Percentiles rank a stretch among this genome's conserved stretches.
phyloP scores from a whole-genome alignment of 2,888 invertebrate species.

The Drosophila ezoana region DNA sequence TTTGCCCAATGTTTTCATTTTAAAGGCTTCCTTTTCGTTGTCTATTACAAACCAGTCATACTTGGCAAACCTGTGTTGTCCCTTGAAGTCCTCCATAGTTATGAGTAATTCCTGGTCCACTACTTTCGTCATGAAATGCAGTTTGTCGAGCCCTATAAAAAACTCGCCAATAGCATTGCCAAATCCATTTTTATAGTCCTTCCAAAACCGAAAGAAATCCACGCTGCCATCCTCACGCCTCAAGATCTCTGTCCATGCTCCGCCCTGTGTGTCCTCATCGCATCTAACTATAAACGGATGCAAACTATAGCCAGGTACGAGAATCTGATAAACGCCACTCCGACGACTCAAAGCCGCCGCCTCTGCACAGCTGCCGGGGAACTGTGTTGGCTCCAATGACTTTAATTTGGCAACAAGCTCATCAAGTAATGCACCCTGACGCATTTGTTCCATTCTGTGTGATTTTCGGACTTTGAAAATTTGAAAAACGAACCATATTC shows the following conservation, averaged over 20 bases:
- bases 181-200: conserved; percentile 87
- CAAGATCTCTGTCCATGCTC: conserved; percentile 90
- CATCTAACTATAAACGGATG: conserved; percentile 87
- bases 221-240: conserved; percentile 88
- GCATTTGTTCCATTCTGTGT: conserved; percentile 18
- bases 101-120: conserved; percentile 87
- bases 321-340: conserved; percentile 81
- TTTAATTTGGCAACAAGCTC: conserved; percentile 11
- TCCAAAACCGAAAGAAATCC: conserved; percentile 88
- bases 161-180: conserved; percentile 90
- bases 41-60: conserved; percentile 89
- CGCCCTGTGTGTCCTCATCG: conserved; percentile 86
- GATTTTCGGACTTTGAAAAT: background rate
- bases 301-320: conserved; percentile 85
- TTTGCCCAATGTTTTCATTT: conserved; percentile 88
- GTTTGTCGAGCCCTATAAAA: conserved; percentile 89
- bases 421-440: conserved; percentile 21
- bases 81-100: conserved; percentile 87
- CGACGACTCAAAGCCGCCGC: conserved; percentile 34
- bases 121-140: conserved; percentile 85
- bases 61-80: conserved; percentile 86
- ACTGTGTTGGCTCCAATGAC: conserved; percentile 4
- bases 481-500: background rate
- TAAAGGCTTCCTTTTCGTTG: conserved; percentile 88
- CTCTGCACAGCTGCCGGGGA: conserved; percentile 63